phyloP scores from a whole-genome alignment of 2,888 invertebrate genomes.

The Dynastes tityus region DNA sequence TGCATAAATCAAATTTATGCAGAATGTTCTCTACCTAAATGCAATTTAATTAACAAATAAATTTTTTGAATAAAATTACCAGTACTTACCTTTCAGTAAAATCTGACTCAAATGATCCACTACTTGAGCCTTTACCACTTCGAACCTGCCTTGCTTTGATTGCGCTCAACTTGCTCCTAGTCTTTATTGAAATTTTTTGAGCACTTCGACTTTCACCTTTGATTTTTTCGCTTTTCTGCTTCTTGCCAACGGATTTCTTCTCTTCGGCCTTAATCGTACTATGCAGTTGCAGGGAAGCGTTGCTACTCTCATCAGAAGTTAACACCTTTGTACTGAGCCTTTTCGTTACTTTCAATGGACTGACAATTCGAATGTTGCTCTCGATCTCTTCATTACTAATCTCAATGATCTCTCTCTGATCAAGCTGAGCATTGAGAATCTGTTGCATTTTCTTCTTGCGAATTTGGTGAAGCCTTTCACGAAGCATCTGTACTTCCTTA shows the following conservation, averaged over 20 bases:
- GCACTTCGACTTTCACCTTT: constrained; percentile 30
- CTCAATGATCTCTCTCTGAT: constrained; percentile 46
- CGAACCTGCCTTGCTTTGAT: constrained; percentile 55
- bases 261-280: not conserved
- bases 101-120: constrained; percentile 51
- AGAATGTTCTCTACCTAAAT: too few species aligned
- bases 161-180: constrained; percentile 54
- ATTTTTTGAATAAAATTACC: too few species aligned
- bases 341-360: constrained; percentile 40
- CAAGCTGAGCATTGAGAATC: not conserved
- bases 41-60: too few species aligned
- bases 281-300: not conserved
- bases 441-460: constrained; percentile 56
- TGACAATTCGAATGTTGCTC: constrained; percentile 54
- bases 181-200: constrained; percentile 56
- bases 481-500: constrained; percentile 65
- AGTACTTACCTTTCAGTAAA: constrained; percentile 55
- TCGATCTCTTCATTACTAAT: constrained; percentile 49
- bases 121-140: constrained; percentile 51
- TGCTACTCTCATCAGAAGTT: not conserved
- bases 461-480: constrained; percentile 63
- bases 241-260: constrained; percentile 12
- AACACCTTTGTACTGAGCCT: not conserved
- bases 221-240: constrained; percentile 19
- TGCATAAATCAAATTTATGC: too few species aligned